Evolutionary conservation across 1,140 invertebrate genomes (phyloP), one percentile per base, ranked within the genome.

Genomic region (Cotesia glomerata): DNA sequence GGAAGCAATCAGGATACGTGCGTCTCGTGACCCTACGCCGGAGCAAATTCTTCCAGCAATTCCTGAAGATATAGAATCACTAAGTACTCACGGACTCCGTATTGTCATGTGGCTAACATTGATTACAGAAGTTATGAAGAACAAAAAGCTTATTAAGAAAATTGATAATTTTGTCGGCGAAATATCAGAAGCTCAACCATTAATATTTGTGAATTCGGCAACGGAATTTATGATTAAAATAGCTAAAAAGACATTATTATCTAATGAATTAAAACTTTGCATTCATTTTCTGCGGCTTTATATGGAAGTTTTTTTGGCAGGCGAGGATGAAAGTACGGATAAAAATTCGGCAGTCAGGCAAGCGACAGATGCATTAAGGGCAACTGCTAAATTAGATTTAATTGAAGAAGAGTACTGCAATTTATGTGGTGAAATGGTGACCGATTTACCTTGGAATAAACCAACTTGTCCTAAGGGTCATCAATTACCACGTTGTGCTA

Each of bases 401-500:
- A 66, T 51, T 4, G 35, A 76, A 26, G 63, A 68, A 1, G 86
- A 87, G 51, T 52, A 69, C 4, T 87, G 86, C 8, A 78, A 78
- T 49, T 66, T 86, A 3, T 87, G 86, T 11, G 68, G 71, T 0
- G 76, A 76, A 68, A 16, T 69, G 0, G 78, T 87, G 62, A 76
- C 72, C 4, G 82, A 84, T 39, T 66, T 79, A 14, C 76, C 82
- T 0, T 84, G 81, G 80, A 77, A 76, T 11, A 72, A 70, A 2
- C 74, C 69, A 2, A 71, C 71, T 1, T 87, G 86, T 74, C 69
- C 80, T 0, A 62, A 52, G 0, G 85, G 85, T 13, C 86, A 87
- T 59, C 80, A 82, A 56, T 75, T 87, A 54, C 77, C 82, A 4
- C 80, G 86, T 69, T 87, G 86, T 73, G 78, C 82, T 8, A 56